Percentiles rank a stretch among this genome's conserved stretches.
Evolutionary conservation across 2,797 vertebrate genomes (phyloP).

Genomic region (Gorsachius magnificus): DNA sequence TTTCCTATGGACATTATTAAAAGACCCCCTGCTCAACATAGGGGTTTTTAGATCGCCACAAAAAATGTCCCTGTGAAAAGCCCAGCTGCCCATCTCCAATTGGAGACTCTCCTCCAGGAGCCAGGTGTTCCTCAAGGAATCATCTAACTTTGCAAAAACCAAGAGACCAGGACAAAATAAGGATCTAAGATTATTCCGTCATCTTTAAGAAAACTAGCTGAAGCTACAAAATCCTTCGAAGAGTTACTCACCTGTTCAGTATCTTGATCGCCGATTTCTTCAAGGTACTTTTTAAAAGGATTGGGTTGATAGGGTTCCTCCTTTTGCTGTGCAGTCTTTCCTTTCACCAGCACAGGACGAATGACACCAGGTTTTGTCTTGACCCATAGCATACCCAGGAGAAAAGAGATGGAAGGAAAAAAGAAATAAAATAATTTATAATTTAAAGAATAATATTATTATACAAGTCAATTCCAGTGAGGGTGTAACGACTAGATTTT

Average conservation of each 20-base stretch:
- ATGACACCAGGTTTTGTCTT: conserved; percentile 93
- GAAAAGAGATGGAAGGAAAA: not conserved
- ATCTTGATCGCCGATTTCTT: conserved; percentile 68
- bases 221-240: not conserved
- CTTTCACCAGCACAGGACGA: conserved; percentile 81
- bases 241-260: conserved; percentile 78
- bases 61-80: not conserved
- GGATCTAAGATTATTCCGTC: not conserved
- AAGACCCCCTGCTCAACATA: not conserved
- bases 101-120: not conserved
- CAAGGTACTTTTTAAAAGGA: conserved; percentile 80
- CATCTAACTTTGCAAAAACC: not conserved
- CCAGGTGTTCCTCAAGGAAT: not conserved
- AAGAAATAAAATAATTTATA: not conserved
- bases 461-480: not conserved
- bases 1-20: not conserved
- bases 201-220: not conserved
- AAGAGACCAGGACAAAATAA: not conserved
- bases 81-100: not conserved
- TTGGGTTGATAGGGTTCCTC: conserved; percentile 78
- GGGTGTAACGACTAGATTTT: not conserved
- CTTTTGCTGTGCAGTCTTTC: conserved; percentile 74
- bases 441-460: not conserved
- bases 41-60: not conserved
- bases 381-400: not conserved